Evolutionary conservation across 1,140 invertebrate species (phyloP), one percentile per base, ranked within the genome.

Genomic region (Leguminivora glycinivorella): DNA sequence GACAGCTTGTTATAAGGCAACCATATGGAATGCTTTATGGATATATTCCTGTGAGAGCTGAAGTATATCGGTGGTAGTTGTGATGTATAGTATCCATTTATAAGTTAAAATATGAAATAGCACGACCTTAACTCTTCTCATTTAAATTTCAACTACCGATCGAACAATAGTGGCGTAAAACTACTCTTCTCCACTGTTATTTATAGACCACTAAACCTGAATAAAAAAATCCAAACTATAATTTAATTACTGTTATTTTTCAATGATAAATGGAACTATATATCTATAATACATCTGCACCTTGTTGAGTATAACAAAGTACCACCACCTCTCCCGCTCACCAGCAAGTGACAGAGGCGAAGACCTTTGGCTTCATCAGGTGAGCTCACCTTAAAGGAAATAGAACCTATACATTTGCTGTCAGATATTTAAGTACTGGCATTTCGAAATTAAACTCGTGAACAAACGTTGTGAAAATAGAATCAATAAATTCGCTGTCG

Each of bases 401-500:
- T 52, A 9, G 17, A 22, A 52, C 22, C 47, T 22, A 22, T 52
- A 52, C 22, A 52, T 52, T 43, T 52, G 19, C 17, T 52, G 47
- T 22, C 47, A 52, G 19, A 7, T 17, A 12, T 38, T 38, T 38
- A 9, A 38, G 34, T 38, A 52, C 19, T 22, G 7, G 47, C n/a
- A 52, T 52, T 52, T 52, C 22, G 47, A 22, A 22, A 22, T 9
- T 22, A 10, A 9, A 52, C 19, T 22, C 19, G 47, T 52, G 47
- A 19, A n/a, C 19, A 22, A 52, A 52, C 19, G 19, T 22, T 52
- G 19, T 22, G 47, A 22, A 52, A 52, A 52, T 52, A 19, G 7
- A 52, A 52, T 22, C 47, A n/a, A 22, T 58, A 58, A 58, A 58
- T 58, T 58, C 56, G 22, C 24, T 26, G 25, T 63, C 58, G n/a